These are phyloP conservation scores for Lissocephala sabroskyi DNA, from an alignment of 2,888 invertebrate species.

Conservation along the genomic window DNA sequence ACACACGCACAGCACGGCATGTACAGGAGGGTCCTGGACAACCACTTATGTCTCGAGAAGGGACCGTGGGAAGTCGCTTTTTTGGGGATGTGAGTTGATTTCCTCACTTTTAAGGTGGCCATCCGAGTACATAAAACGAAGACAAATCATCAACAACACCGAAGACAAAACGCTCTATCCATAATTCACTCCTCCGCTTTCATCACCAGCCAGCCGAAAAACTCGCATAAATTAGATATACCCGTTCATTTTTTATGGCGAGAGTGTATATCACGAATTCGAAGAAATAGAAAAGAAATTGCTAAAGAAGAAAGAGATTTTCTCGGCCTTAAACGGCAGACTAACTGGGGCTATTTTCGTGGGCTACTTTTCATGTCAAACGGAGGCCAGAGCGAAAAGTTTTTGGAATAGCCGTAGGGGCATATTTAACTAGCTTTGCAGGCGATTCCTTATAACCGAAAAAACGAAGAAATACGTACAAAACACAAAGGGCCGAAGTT, in stretches of 20 bases:
- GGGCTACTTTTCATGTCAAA: slow-evolving; percentile 28
- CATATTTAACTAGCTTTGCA: slow-evolving; percentile 56
- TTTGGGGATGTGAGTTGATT: slow-evolving; percentile 31
- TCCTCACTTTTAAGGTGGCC: slow-evolving; percentile 43
- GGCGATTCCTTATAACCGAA: slow-evolving; percentile 30
- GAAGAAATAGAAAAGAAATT: no score
- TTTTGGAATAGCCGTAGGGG: slow-evolving; percentile 45
- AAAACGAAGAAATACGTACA: slow-evolving; percentile 1
- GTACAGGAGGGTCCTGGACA: no score
- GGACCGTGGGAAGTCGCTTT: slow-evolving; percentile 10
- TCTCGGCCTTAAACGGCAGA: neutral
- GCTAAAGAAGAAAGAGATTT: no score
- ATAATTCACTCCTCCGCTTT: no score
- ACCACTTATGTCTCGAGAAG: no score
- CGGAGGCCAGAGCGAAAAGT: slow-evolving; percentile 24
- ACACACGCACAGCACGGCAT: slow-evolving; percentile 19
- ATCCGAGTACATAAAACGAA: slow-evolving; percentile 1
- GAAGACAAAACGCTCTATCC: no score
- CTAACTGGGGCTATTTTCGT: slow-evolving; percentile 3
- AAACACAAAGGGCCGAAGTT: slow-evolving; percentile 7
- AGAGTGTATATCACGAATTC: no score
- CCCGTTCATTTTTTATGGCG: no score
- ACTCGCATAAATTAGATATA: no score
- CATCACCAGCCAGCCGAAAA: no score
- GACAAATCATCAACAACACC: no score